phyloP scores from a whole-genome alignment of 64 coral and sea anemone genomes.

The Pocillopora damicornis region DNA sequence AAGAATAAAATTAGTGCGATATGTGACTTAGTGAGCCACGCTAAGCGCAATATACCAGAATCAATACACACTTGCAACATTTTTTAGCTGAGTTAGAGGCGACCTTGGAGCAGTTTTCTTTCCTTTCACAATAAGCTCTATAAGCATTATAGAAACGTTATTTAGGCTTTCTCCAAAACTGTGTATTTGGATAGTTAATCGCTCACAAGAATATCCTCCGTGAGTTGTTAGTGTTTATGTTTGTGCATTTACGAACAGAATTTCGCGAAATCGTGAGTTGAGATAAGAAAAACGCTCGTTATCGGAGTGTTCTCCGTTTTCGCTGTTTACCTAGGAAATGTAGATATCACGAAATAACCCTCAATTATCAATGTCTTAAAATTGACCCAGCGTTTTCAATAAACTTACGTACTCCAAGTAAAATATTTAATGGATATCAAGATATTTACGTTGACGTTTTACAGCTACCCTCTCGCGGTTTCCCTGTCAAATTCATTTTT shows the following conservation, averaged over 20 bases:
- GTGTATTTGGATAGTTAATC: not conserved
- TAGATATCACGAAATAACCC: not conserved
- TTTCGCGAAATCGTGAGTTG: not conserved
- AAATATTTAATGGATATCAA: not conserved
- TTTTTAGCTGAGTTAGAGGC: too few species aligned
- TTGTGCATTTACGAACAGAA: not conserved
- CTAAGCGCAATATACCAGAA: too few species aligned
- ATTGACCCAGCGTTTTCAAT: not conserved
- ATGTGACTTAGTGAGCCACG: too few species aligned
- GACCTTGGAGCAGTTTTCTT: too few species aligned
- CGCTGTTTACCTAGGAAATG: not conserved
- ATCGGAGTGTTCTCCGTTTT: not conserved
- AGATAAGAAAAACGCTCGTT: not conserved
- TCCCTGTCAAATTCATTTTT: too few species aligned
- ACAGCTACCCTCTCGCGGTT: too few species aligned
- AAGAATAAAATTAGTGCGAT: too few species aligned
- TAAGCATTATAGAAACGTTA: not conserved
- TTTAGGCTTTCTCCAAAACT: not conserved
- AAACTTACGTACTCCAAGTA: not conserved
- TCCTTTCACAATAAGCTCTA: too few species aligned
- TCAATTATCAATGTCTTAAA: not conserved
- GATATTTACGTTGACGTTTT: too few species aligned
- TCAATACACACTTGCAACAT: too few species aligned
- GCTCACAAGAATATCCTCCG: not conserved
- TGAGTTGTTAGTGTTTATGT: not conserved